Conservation (phyloP, 2,888 invertebrate genomes). For the Chorisops tibialis region DNA sequence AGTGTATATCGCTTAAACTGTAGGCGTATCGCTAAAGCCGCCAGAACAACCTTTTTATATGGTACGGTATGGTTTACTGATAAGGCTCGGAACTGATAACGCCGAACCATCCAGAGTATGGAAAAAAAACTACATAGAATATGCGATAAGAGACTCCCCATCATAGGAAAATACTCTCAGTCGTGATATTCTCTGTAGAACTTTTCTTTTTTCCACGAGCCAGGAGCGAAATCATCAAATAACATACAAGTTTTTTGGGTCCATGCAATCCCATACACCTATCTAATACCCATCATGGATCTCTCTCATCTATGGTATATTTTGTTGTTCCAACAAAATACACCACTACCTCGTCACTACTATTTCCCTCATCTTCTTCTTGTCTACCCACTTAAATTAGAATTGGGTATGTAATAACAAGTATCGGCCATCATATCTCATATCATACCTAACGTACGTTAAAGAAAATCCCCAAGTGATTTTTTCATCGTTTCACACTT, state of each 20-base stretch:
- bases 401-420: background rate
- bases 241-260: background rate
- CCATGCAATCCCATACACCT: background rate
- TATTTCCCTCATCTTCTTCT: background rate
- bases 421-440: constrained; percentile 5
- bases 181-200: no score
- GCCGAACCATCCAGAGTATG: background rate
- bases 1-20: constrained; percentile 8
- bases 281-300: background rate
- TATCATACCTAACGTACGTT: background rate
- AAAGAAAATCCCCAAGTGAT: constrained; percentile 13
- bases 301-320: background rate
- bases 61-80: constrained; percentile 10
- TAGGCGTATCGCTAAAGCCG: constrained; percentile 31
- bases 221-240: no score
- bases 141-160: background rate
- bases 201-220: no score
- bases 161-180: background rate
- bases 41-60: constrained; percentile 5
- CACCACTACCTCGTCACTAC: background rate
- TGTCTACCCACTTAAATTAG: constrained; percentile 2
- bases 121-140: background rate
- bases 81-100: constrained; percentile 13
- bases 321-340: background rate
- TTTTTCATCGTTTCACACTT: constrained; percentile 17